phyloP scores from a whole-genome alignment of 2,113 vertebrate species.

The Prionailurus viverrinus region DNA sequence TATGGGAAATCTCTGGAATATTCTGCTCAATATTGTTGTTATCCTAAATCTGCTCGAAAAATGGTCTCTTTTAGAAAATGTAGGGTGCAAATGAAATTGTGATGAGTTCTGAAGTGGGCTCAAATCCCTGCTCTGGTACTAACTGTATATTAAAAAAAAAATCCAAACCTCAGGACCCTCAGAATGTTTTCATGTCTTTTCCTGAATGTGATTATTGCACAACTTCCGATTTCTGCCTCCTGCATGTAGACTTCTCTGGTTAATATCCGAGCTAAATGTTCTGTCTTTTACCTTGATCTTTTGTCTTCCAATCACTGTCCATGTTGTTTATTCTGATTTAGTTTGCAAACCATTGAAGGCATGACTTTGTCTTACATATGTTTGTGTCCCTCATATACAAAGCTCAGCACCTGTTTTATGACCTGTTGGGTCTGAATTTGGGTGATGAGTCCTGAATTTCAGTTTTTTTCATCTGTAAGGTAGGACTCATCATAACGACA shows the following conservation, averaged over 20 bases:
- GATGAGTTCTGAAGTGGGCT: neutral
- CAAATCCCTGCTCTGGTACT: neutral
- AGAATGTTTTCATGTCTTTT: neutral
- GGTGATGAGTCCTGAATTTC: neutral
- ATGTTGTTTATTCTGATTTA: neutral
- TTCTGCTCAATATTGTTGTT: neutral
- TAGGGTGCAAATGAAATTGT: neutral
- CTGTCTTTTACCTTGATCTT: neutral
- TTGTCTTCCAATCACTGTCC: neutral
- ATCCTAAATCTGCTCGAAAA: neutral
- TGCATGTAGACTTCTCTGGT: neutral
- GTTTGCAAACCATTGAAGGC: neutral
- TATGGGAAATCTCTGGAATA: neutral
- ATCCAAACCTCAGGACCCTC: neutral
- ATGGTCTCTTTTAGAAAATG: neutral
- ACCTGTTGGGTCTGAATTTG: neutral
- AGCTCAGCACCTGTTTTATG: neutral
- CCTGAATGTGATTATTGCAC: neutral
- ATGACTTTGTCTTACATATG: neutral
- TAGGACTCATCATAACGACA: neutral
- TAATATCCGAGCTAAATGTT: neutral
- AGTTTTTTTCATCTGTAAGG: neutral
- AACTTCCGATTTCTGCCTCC: neutral
- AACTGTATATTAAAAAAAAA: neutral
- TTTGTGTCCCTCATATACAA: neutral